Evolutionary conservation across 2,888 invertebrate species (phyloP).

Genomic region (Habroteleia sp.): DNA sequence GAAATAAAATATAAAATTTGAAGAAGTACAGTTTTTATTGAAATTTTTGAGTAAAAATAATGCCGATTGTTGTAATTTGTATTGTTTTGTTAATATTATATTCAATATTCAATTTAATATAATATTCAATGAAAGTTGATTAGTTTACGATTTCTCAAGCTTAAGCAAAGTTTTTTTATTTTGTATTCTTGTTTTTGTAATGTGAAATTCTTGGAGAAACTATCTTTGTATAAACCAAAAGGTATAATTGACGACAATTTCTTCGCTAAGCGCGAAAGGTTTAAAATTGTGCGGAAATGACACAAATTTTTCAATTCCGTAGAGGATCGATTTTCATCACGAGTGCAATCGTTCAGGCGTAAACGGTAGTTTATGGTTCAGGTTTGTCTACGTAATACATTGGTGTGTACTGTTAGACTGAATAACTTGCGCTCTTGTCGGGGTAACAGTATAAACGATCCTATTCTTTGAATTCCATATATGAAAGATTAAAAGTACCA

Average conservation of each 20-base stretch:
- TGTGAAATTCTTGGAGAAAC: too few species aligned
- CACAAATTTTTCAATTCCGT: conserved; percentile 28
- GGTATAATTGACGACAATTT: background rate
- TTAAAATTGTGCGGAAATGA: conserved; percentile 18
- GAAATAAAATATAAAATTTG: too few species aligned
- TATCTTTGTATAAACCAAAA: background rate
- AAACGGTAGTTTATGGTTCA: conserved; percentile 34
- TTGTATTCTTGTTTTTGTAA: too few species aligned
- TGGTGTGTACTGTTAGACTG: conserved; percentile 32
- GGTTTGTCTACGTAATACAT: conserved; percentile 16
- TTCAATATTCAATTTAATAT: too few species aligned
- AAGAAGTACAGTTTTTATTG: too few species aligned
- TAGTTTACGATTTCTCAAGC: too few species aligned
- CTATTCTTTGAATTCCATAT: conserved; percentile 17
- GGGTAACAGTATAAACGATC: conserved; percentile 38
- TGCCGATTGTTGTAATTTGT: too few species aligned
- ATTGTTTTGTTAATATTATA: too few species aligned
- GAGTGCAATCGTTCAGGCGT: conserved; percentile 40
- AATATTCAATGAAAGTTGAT: too few species aligned
- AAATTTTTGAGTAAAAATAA: too few species aligned
- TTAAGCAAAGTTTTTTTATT: too few species aligned
- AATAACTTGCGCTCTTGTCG: conserved; percentile 26
- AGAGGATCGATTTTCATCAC: conserved; percentile 36
- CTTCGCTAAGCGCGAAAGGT: background rate
- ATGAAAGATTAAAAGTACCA: too few species aligned